These are phyloP conservation scores for Brachylomia viminalis DNA, from an alignment of 2,888 invertebrate species.

Conservation along the genomic window DNA sequence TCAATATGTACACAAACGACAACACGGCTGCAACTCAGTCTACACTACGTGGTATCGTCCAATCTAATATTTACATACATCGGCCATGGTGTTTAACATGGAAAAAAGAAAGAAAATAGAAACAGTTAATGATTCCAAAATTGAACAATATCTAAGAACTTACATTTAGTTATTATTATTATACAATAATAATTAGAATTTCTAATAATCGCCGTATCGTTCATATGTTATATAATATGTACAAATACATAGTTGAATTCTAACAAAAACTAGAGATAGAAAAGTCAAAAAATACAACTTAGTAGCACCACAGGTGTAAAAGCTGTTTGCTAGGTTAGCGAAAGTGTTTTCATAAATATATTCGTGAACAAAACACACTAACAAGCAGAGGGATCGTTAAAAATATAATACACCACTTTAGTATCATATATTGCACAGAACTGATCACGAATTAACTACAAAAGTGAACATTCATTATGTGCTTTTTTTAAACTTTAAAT, in stretches of 20 bases:
- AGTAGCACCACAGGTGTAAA: conserved; percentile 72
- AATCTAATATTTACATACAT: conserved; percentile 49
- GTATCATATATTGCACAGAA: conserved; percentile 46
- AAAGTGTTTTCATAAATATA: conserved; percentile 31
- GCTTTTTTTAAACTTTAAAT: conserved; percentile 23
- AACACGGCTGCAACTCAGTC: neutral
- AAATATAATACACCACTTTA: conserved; percentile 33
- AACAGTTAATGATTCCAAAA: conserved; percentile 32
- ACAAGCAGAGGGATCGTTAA: conserved; percentile 2
- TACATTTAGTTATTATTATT: neutral
- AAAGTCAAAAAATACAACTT: conserved; percentile 61
- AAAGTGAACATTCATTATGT: conserved; percentile 26
- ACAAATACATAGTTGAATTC: conserved; percentile 28
- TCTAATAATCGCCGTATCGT: conserved; percentile 32
- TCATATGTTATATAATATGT: conserved; percentile 39
- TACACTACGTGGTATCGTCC: neutral
- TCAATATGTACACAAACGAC: conserved; percentile 58
- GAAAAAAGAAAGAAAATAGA: no score
- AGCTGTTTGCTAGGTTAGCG: conserved; percentile 39
- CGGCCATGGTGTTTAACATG: conserved; percentile 11
- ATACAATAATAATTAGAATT: conserved; percentile 35
- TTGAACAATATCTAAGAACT: conserved; percentile 14
- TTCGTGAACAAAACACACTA: conserved; percentile 28
- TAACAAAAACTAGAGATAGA: conserved; percentile 30
- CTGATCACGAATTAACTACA: conserved; percentile 27